These are phyloP conservation scores for Actinernus sp. DNA, from an alignment of 92 coral and sea anemone species.

Conservation along the genomic window DNA sequence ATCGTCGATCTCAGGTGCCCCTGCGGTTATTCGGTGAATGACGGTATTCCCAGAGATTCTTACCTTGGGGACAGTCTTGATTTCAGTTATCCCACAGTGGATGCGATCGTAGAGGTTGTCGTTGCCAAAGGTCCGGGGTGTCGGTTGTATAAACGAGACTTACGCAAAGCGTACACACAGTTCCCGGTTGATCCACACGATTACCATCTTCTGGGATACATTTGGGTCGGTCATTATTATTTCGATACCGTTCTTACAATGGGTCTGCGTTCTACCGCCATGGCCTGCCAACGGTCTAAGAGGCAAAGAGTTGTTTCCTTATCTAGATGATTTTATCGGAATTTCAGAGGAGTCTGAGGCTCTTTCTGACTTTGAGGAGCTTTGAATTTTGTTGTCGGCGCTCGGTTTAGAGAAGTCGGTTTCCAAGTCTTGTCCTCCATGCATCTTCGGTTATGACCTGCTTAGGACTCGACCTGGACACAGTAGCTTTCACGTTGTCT, in stretches of 20 bases:
- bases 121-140: slow-evolving; percentile 31
- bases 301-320: too few species aligned
- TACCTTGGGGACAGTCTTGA: slow-evolving; percentile 26
- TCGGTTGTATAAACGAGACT: slow-evolving; percentile 27
- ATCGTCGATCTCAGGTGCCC: slow-evolving; percentile 45
- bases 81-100: slow-evolving; percentile 24
- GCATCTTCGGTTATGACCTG: too few species aligned
- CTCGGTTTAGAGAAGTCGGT: too few species aligned
- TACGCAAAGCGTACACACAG: slow-evolving; percentile 27
- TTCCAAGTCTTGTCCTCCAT: too few species aligned
- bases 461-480: too few species aligned
- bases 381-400: too few species aligned
- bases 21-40: slow-evolving; percentile 33
- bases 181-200: slow-evolving; percentile 38
- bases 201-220: slow-evolving; percentile 30
- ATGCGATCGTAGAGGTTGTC: slow-evolving; percentile 30
- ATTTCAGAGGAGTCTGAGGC: too few species aligned
- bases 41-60: slow-evolving; percentile 31
- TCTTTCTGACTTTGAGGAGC: too few species aligned
- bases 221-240: slow-evolving; percentile 7
- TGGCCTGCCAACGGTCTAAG: slow-evolving; percentile 19
- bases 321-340: too few species aligned
- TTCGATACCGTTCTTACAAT: too few species aligned
- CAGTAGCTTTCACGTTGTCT: too few species aligned
- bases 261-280: slow-evolving; percentile 26